phyloP scores from a whole-genome alignment of 2,888 invertebrate species.

The Horisme vitalbata region DNA sequence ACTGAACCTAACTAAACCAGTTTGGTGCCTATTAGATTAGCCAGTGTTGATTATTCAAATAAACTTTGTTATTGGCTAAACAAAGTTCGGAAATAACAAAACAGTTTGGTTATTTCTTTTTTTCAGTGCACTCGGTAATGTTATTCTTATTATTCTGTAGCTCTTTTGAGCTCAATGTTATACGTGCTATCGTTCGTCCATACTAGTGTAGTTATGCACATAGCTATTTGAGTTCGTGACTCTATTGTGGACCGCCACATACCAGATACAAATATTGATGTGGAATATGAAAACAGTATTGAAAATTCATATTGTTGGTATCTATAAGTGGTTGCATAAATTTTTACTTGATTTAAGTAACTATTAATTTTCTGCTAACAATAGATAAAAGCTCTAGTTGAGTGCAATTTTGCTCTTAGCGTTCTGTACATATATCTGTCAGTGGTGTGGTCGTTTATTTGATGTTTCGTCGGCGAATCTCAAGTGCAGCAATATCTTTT shows the following conservation, averaged over 20 bases:
- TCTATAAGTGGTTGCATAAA: too few species aligned
- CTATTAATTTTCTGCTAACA: not conserved
- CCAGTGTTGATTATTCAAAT: slow-evolving; percentile 1
- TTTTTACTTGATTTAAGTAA: slow-evolving; percentile 1
- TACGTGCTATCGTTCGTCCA: slow-evolving; percentile 1
- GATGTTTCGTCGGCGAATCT: slow-evolving; percentile 15
- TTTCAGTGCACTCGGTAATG: not conserved
- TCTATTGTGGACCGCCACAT: not conserved
- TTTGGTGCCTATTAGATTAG: not conserved
- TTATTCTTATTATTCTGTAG: slow-evolving; percentile 1
- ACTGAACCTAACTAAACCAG: not conserved
- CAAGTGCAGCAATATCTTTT: slow-evolving; percentile 26
- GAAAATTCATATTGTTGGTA: too few species aligned
- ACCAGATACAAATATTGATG: not conserved
- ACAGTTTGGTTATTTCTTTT: too few species aligned
- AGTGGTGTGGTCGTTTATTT: slow-evolving; percentile 18
- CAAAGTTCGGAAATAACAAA: too few species aligned
- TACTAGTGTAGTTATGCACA: not conserved
- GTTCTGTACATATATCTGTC: slow-evolving; percentile 13
- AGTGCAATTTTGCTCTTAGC: slow-evolving; percentile 14
- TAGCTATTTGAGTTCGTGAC: not conserved
- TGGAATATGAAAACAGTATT: too few species aligned
- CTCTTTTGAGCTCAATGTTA: slow-evolving; percentile 3
- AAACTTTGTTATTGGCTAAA: slow-evolving; percentile 1
- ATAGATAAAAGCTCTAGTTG: not conserved